phyloP scores from a whole-genome alignment of 1,140 invertebrate species.

The Leucophenga varia region DNA sequence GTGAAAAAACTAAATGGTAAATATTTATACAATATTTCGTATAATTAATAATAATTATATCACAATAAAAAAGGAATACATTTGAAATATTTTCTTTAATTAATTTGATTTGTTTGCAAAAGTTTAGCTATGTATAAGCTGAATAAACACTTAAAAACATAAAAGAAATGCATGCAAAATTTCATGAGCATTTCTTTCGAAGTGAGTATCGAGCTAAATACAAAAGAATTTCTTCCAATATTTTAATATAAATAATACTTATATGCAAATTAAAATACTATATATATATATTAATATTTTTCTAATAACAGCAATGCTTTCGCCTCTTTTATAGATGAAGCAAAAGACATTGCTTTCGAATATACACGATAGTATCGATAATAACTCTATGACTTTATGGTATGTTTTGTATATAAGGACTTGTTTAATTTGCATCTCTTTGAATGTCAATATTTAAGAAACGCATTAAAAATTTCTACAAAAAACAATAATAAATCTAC shows the following conservation, averaged over 20 bases:
- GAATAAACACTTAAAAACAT: constrained; percentile 15
- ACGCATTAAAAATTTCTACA: constrained; percentile 5
- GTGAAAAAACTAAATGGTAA: too few species aligned
- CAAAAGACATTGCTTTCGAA: too few species aligned
- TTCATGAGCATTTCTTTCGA: constrained; percentile 16
- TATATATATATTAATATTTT: constrained; percentile 11
- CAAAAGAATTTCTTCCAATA: constrained; percentile 24
- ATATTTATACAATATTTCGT: background rate
- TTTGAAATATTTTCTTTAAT: constrained; percentile 24
- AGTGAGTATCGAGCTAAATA: constrained; percentile 25
- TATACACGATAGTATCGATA: constrained; percentile 9
- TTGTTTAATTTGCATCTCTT: too few species aligned
- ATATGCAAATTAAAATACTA: constrained; percentile 6
- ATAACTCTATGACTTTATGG: constrained; percentile 27
- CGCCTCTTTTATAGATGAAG: too few species aligned
- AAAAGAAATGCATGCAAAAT: too few species aligned
- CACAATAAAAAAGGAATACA: constrained; percentile 54
- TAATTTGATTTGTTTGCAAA: too few species aligned
- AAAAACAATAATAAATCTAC: constrained; percentile 17
- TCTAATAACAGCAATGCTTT: too few species aligned
- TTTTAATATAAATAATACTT: constrained; percentile 14
- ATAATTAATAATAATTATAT: constrained; percentile 38
- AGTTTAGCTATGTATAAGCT: constrained; percentile 33
- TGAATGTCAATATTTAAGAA: too few species aligned
- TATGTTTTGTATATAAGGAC: constrained; percentile 28